These are phyloP conservation scores for Pollachius pollachius DNA, from an alignment of 2,113 vertebrate species.

Conservation along the genomic window DNA sequence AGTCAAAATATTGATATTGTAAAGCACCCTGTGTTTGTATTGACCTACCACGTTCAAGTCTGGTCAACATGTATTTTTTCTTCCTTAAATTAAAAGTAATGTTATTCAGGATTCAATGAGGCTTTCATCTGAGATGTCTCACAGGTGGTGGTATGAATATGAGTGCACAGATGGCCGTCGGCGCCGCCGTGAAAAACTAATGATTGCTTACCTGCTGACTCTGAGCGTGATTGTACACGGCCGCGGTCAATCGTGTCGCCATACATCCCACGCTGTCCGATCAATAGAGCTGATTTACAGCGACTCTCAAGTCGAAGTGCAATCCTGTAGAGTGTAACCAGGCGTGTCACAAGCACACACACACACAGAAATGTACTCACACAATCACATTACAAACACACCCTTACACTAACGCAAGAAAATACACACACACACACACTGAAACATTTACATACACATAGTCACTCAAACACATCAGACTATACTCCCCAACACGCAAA, in stretches of 20 bases:
- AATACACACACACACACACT: neutral
- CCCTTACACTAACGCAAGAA: neutral
- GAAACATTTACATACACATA: neutral
- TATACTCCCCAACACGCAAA: no score
- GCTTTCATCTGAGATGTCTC: no score
- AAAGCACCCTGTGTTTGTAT: no score
- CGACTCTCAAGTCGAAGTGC: conserved; percentile 14
- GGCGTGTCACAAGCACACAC: neutral
- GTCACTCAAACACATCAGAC: neutral
- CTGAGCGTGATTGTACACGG: conserved; percentile 13
- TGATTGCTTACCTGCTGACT: neutral
- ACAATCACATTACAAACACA: neutral
- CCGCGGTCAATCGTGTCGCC: conserved; percentile 18
- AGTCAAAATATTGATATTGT: no score
- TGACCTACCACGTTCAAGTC: no score
- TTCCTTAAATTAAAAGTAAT: no score
- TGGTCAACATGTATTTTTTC: no score
- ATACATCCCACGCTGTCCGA: conserved; percentile 8
- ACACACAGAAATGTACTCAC: neutral
- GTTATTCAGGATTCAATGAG: no score
- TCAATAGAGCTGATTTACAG: conserved; percentile 30
- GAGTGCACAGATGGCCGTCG: no score
- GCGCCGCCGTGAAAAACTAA: no score
- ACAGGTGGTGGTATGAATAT: no score
- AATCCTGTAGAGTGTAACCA: conserved; percentile 12